Evolutionary conservation across 2,888 invertebrate species (phyloP).

Genomic region (Dicranocentrus wangi): DNA sequence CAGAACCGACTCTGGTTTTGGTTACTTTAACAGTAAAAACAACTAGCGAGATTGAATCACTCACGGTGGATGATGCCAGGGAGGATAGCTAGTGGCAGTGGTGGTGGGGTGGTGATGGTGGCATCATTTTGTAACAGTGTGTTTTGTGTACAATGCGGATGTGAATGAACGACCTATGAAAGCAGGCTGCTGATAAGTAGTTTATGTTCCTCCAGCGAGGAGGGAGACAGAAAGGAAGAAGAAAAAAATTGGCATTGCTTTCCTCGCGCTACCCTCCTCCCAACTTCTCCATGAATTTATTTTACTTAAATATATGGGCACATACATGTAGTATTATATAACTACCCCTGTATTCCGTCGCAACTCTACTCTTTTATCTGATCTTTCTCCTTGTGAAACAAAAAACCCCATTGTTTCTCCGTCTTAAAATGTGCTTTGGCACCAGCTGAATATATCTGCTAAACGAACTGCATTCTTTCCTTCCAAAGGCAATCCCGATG

Average conservation of each 20-base stretch:
- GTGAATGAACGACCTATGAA: slow-evolving; percentile 34
- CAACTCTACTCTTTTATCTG: neutral
- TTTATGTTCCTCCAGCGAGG: slow-evolving; percentile 55
- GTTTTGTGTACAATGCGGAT: slow-evolving; percentile 56
- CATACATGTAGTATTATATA: too few species aligned
- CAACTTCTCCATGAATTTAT: too few species aligned
- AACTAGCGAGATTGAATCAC: slow-evolving; percentile 20
- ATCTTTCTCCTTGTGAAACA: slow-evolving; percentile 27
- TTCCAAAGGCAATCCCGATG: slow-evolving; percentile 18
- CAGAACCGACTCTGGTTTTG: slow-evolving; percentile 15
- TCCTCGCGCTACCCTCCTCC: slow-evolving; percentile 29
- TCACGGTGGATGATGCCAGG: neutral
- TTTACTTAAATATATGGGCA: too few species aligned
- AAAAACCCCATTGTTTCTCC: slow-evolving; percentile 46
- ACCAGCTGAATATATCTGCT: slow-evolving; percentile 23
- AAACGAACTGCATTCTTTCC: neutral
- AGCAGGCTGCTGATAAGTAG: slow-evolving; percentile 54
- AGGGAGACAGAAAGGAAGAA: slow-evolving; percentile 14
- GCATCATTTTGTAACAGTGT: slow-evolving; percentile 42
- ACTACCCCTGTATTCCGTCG: too few species aligned
- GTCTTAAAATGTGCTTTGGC: slow-evolving; percentile 60
- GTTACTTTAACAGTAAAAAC: neutral
- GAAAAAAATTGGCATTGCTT: slow-evolving; percentile 61
- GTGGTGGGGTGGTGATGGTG: slow-evolving; percentile 1
- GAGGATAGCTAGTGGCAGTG: slow-evolving; percentile 12